These are phyloP conservation scores for Dyspetes luteomarginatus DNA, from an alignment of 2,888 invertebrate genomes.

Conservation along the genomic window DNA sequence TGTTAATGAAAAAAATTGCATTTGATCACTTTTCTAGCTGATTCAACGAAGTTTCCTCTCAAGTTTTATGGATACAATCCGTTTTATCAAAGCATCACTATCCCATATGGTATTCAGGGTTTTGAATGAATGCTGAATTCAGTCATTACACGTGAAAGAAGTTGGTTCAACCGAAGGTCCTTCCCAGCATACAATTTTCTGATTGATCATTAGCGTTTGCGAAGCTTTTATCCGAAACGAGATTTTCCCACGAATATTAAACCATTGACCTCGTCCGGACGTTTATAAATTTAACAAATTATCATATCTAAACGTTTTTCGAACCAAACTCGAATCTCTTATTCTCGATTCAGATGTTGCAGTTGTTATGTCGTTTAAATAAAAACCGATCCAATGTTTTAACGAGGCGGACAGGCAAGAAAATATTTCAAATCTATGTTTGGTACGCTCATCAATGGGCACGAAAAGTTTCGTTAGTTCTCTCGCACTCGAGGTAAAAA, in stretches of 20 bases:
- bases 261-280: neutral
- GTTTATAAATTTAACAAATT: too few relatives aligned
- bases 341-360: too few relatives aligned
- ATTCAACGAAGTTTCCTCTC: conserved; percentile 3
- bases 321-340: too few relatives aligned
- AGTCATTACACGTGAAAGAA: conserved; percentile 18
- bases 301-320: too few relatives aligned
- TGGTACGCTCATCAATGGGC: too few relatives aligned
- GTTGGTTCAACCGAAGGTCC: conserved; percentile 26
- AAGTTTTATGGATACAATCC: neutral
- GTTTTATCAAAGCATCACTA: conserved; percentile 38
- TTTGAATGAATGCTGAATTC: conserved; percentile 14
- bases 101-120: conserved; percentile 2
- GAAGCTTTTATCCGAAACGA: neutral
- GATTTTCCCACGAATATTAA: conserved; percentile 31
- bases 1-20: conserved; percentile 15
- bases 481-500: neutral
- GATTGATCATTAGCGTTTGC: too few relatives aligned
- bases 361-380: too few relatives aligned
- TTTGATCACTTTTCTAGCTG: conserved; percentile 2
- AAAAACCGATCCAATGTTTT: too few relatives aligned
- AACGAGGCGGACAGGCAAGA: too few relatives aligned
- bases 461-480: too few relatives aligned
- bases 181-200: conserved; percentile 32
- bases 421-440: too few relatives aligned